Evolutionary conservation across 1,140 invertebrate genomes (phyloP), one percentile per base, ranked within the genome.

Genomic region (Trachymyrmex cornetzi): DNA sequence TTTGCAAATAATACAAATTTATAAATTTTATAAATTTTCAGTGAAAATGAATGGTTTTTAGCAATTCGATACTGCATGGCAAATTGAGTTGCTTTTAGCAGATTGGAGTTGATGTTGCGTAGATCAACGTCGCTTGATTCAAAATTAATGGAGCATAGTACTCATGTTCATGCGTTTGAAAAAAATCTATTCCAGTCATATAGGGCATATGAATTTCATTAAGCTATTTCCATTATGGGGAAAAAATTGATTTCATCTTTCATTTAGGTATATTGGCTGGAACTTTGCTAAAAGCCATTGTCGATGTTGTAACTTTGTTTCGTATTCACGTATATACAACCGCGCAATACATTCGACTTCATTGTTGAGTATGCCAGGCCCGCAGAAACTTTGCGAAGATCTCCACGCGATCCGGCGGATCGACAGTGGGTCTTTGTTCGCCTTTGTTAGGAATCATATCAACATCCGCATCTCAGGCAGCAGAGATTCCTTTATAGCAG

Each of bases 381-480:
- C 69, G 55, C 34, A 75, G 80, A 22, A 84, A 74, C 80, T 84
- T 74, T 22, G 69, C 55, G 24, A 84, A 84, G 80, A 84, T 81
- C 64, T 81, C 34, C 22, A 9, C 64, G 66, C 66, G 79, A 81
- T 63, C 69, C 80, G 55, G 0, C 55, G 55, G 55, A 84, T 84
- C 80, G 69, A 48, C 67, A 55, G 55, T 14, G 71, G 24, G 69
- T 84, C 80, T 84, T 84, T 84, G 80, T 84, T 48, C 55, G 55
- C 69, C 55, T 74, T 84, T 84, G 69, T 84, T 82, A 44, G 69
- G 14, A 50, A 75, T 75, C 80, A 69, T 75, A 84, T 80, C 77
- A 80, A 80, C 77, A 80, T 84, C 80, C 67, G 55, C 55, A 82
- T 74, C 80, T 84, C 55, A 27, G 38, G 14, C 55, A 34, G 38